Evolutionary conservation across 2,113 vertebrate species (phyloP).

Genomic region (Pseudopodoces humilis): DNA sequence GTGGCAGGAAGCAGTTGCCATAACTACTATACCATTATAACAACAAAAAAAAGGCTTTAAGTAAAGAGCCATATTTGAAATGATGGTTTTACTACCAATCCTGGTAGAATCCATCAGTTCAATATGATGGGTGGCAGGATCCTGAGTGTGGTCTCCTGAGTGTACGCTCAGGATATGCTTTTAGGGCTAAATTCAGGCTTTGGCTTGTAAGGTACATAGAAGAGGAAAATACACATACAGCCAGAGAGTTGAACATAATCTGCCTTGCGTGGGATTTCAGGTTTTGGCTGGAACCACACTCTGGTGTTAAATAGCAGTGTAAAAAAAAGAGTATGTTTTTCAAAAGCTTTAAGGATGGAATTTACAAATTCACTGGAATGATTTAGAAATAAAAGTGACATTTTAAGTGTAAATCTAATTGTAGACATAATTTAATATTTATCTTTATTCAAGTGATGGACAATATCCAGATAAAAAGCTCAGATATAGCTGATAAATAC

Average conservation of each 20-base stretch:
- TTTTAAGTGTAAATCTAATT: not conserved
- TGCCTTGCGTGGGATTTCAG: constrained; percentile 54
- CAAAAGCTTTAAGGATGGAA: not conserved
- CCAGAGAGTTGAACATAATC: constrained; percentile 41
- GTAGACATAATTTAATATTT: not conserved
- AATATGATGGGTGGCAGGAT: not conserved
- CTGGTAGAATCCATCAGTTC: constrained; percentile 20
- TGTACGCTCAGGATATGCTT: not conserved
- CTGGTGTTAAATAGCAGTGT: constrained; percentile 25
- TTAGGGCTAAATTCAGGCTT: constrained; percentile 15
- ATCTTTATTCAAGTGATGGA: not conserved
- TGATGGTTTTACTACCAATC: not conserved
- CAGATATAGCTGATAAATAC: not conserved
- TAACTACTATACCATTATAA: constrained; percentile 48
- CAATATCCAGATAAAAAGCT: not conserved
- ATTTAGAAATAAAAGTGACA: not conserved
- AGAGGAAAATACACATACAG: constrained; percentile 42
- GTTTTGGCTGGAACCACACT: constrained; percentile 18
- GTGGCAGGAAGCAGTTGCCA: constrained; percentile 63
- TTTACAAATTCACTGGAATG: constrained; percentile 30
- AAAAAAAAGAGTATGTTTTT: not conserved
- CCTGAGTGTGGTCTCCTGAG: not conserved
- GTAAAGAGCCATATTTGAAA: constrained; percentile 20
- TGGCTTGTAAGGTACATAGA: constrained; percentile 19
- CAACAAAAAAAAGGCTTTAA: not conserved